Conservation (phyloP, 30 jellyfish, hydroid and myxozoan genomes). For the Chironex yamaguchii region DNA sequence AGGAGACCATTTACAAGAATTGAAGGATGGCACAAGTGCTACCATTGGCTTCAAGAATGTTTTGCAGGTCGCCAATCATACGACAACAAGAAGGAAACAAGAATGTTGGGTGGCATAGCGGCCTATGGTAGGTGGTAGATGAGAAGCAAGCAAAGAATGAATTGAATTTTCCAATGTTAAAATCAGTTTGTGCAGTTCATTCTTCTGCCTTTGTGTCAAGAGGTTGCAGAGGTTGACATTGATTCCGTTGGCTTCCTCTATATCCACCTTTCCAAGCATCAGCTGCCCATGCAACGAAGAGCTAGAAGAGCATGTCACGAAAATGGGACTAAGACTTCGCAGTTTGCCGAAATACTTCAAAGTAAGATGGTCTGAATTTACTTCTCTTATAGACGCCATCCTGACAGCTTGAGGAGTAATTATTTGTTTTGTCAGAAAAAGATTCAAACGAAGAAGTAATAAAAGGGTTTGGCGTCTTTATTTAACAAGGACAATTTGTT, state of each 20-base stretch:
- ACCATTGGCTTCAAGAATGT: neutral
- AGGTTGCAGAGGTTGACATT: neutral
- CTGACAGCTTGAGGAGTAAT: neutral
- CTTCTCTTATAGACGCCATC: neutral
- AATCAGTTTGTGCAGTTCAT: neutral
- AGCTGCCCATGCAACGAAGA: neutral
- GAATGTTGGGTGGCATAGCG: neutral
- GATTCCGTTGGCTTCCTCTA: constrained; percentile 9
- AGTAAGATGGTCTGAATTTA: constrained; percentile 31
- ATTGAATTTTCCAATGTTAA: neutral
- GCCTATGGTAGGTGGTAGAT: neutral
- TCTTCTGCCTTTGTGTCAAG: neutral
- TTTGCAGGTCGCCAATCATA: neutral
- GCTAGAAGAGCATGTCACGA: neutral
- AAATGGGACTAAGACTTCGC: neutral
- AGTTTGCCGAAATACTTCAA: neutral
- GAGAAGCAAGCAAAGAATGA: neutral
- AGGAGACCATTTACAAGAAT: neutral
- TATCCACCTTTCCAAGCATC: constrained; percentile 36
- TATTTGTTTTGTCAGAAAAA: neutral
- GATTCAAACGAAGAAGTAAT: neutral
- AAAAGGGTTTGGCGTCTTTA: neutral
- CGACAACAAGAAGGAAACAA: neutral
- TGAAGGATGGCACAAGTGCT: neutral
- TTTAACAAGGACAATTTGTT: neutral